phyloP scores from a whole-genome alignment of 2,797 vertebrate genomes.

The Argyrosomus regius region DNA sequence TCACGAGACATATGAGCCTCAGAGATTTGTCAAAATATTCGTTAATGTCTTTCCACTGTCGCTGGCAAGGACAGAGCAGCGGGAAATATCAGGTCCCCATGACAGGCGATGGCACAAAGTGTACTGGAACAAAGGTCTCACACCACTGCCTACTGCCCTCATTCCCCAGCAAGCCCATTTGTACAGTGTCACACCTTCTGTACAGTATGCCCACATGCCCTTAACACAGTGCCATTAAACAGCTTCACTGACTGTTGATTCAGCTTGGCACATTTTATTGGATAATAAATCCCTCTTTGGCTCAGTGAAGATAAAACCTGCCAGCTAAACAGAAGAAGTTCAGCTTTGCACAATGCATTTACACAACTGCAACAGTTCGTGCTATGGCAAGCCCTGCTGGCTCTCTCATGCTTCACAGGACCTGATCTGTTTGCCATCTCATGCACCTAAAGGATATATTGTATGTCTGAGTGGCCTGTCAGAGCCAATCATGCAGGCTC shows the following conservation, averaged over 20 bases:
- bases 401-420: constrained; percentile 21
- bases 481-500: constrained; percentile 45
- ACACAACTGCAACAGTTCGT: neutral
- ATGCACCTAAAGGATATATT: constrained; percentile 24
- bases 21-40: constrained; percentile 1
- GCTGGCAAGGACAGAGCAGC: constrained; percentile 30
- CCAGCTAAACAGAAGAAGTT: neutral
- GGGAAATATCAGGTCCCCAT: constrained; percentile 58
- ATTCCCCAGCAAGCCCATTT: constrained; percentile 25
- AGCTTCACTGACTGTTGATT: constrained; percentile 36
- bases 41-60: constrained; percentile 14
- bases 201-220: constrained; percentile 10
- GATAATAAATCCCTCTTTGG: constrained; percentile 37
- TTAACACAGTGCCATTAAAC: neutral
- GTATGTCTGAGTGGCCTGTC: constrained; percentile 27
- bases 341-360: constrained; percentile 31
- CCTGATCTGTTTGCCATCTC: constrained; percentile 4
- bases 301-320: constrained; percentile 23
- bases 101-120: constrained; percentile 61
- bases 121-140: constrained; percentile 77
- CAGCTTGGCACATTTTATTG: constrained; percentile 4
- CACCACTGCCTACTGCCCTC: constrained; percentile 31
- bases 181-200: constrained; percentile 16
- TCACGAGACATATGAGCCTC: neutral
- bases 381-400: constrained; percentile 12